Evolutionary conservation across 23 tunicate species (phyloP).

Genomic region (Ciona savignyi): DNA sequence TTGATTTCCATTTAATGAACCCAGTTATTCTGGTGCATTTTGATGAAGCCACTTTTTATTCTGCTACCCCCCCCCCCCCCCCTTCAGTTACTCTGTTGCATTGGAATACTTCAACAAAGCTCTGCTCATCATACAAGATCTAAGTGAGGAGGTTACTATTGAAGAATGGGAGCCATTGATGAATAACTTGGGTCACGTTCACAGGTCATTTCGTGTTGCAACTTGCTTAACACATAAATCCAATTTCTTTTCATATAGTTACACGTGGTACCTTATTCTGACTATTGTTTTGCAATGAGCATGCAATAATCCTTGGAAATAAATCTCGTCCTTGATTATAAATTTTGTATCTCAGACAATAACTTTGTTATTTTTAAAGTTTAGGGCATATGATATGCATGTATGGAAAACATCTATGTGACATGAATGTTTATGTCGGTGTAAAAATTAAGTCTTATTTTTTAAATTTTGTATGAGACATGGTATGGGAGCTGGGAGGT

Average conservation of each 20-base stretch:
- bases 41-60: no score
- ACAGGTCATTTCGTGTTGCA: no score
- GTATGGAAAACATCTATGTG: background rate
- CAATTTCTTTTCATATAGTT: no score
- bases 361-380: background rate
- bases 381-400: background rate
- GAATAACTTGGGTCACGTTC: constrained; percentile 74
- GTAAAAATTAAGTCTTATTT: background rate
- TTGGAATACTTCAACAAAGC: constrained; percentile 73
- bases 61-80: no score
- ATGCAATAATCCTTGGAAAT: no score
- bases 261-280: no score
- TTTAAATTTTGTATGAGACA: background rate
- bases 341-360: background rate
- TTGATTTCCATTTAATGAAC: no score
- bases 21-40: no score
- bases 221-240: no score
- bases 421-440: background rate
- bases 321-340: no score
- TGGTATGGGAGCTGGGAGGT: no score
- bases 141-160: constrained; percentile 36
- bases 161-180: constrained; percentile 90
- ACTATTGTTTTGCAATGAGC: no score
- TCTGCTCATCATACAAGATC: constrained; percentile 27
- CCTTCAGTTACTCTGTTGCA: constrained; percentile 56